Percentiles rank a stretch among this genome's conserved stretches.
phyloP scores from a whole-genome alignment of 2,113 vertebrate genomes.

The Brienomyrus brachyistius region DNA sequence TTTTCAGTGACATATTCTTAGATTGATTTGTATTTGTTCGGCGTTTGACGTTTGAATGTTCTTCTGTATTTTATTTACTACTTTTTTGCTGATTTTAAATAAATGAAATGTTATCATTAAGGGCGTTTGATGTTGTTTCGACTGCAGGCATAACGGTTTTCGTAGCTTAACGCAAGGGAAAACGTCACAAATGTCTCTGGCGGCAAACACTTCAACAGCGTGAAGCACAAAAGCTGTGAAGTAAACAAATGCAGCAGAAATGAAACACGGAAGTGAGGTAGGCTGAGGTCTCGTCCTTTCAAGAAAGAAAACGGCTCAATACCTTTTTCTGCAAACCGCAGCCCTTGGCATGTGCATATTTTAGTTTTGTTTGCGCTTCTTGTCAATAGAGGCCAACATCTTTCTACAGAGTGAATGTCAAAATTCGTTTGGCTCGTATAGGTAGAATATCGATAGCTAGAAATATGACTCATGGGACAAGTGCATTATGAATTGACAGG shows the following conservation, averaged over 20 bases:
- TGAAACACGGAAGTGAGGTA: background rate
- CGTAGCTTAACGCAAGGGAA: background rate
- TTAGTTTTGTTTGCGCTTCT: background rate
- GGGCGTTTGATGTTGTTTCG: background rate
- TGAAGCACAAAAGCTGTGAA: background rate
- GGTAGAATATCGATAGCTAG: background rate
- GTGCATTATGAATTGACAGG: background rate
- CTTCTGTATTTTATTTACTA: background rate
- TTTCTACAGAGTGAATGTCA: background rate
- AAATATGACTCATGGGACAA: background rate
- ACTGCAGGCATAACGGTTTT: background rate
- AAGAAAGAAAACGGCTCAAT: slow-evolving; percentile 5
- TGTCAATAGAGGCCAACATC: background rate
- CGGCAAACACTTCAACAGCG: background rate
- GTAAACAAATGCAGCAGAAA: background rate
- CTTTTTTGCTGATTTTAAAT: background rate
- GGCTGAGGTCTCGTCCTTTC: background rate
- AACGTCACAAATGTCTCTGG: background rate
- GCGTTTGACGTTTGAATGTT: background rate
- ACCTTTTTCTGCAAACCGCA: background rate
- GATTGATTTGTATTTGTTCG: background rate
- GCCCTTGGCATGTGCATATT: too few relatives aligned
- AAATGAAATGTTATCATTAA: background rate
- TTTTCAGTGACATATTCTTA: background rate
- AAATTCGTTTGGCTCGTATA: background rate